These are phyloP conservation scores for Esperia sulphurella DNA, from an alignment of 2,888 invertebrate genomes.

Conservation along the genomic window DNA sequence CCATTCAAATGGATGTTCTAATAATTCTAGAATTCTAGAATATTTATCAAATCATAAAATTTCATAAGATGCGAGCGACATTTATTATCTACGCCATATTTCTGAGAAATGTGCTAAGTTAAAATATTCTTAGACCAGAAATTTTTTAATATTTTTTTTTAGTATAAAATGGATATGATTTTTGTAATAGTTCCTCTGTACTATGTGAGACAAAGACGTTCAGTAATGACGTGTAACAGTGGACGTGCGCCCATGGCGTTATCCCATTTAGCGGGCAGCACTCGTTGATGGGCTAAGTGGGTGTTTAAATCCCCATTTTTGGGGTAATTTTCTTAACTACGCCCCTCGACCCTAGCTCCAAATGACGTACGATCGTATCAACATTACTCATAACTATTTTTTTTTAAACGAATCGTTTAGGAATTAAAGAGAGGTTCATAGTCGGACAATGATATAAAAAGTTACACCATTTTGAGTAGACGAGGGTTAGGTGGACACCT, in stretches of 20 bases:
- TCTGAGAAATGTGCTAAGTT: no score
- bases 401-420: slow-evolving; percentile 19
- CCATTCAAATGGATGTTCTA: no score
- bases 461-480: not conserved
- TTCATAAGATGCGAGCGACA: no score
- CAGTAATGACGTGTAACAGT: slow-evolving; percentile 14
- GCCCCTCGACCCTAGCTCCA: slow-evolving; percentile 24
- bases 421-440: not conserved
- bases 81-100: no score
- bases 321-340: slow-evolving; percentile 41
- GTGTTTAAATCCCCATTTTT: slow-evolving; percentile 58
- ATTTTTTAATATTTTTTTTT: no score
- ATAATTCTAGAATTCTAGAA: no score
- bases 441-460: not conserved
- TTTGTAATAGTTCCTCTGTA: no score
- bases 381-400: slow-evolving; percentile 28
- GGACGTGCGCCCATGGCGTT: slow-evolving; percentile 34
- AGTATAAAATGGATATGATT: no score
- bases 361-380: slow-evolving; percentile 3
- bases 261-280: slow-evolving; percentile 42
- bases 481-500: not conserved
- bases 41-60: no score
- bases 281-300: slow-evolving; percentile 54
- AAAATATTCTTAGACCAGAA: no score
- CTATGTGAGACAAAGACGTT: no score